A percentile compares a stretch with the other conserved stretches of the same genome.
Evolutionary conservation across 2,797 vertebrate species (phyloP).

Genomic region (Spinibarbus caldwelli): DNA sequence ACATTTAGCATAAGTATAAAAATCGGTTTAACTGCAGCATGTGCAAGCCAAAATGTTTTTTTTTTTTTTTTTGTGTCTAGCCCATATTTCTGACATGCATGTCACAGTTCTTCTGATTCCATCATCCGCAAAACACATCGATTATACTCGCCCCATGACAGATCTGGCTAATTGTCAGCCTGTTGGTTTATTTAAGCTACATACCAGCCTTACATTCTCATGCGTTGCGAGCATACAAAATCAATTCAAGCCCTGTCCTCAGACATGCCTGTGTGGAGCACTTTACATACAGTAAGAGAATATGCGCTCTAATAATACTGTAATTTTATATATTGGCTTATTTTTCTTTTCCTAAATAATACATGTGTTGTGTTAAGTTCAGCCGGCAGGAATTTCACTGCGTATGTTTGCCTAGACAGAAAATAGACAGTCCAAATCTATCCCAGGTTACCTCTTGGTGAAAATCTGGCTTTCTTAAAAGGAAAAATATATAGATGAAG

Average conservation of each 20-base stretch:
- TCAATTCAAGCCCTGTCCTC: slow-evolving; percentile 63
- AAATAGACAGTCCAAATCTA: slow-evolving; percentile 76
- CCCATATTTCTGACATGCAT: slow-evolving; percentile 27
- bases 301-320: slow-evolving; percentile 74
- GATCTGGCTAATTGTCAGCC: slow-evolving; percentile 51
- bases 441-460: slow-evolving; percentile 68
- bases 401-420: slow-evolving; percentile 71
- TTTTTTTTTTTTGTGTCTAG: not conserved
- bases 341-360: slow-evolving; percentile 73
- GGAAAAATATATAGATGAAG: slow-evolving; percentile 71
- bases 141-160: slow-evolving; percentile 46
- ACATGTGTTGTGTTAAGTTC: slow-evolving; percentile 72
- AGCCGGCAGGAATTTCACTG: slow-evolving; percentile 64
- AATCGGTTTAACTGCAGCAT: slow-evolving; percentile 41
- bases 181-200: slow-evolving; percentile 60
- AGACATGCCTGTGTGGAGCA: slow-evolving; percentile 61
- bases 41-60: slow-evolving; percentile 15
- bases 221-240: slow-evolving; percentile 60
- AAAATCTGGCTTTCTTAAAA: slow-evolving; percentile 70
- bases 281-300: slow-evolving; percentile 63
- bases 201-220: slow-evolving; percentile 64
- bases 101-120: slow-evolving; percentile 48
- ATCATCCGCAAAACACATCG: slow-evolving; percentile 53
- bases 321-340: slow-evolving; percentile 74
- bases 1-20: slow-evolving; percentile 51